Evolutionary conservation across 2,888 invertebrate species (phyloP).

Genomic region (Meliscaeva auricollis): DNA sequence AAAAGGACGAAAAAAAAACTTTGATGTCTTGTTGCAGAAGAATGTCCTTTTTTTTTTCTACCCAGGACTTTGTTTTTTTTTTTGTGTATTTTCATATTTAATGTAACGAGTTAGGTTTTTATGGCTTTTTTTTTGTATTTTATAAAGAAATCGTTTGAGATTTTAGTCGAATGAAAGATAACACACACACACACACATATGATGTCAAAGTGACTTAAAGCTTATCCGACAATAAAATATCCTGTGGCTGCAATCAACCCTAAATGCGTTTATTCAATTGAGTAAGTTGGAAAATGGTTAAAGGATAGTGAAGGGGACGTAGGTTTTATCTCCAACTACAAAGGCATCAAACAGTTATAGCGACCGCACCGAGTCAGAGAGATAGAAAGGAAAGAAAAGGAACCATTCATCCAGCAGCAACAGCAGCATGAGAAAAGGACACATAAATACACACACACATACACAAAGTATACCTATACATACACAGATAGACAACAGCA

Average conservation of each 20-base stretch:
- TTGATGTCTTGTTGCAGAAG: slow-evolving; percentile 18
- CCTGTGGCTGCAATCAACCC: slow-evolving; percentile 56
- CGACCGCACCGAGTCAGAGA: neutral
- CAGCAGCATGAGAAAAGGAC: no score
- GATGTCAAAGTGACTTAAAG: slow-evolving; percentile 32
- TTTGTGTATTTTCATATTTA: slow-evolving; percentile 15
- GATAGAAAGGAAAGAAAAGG: neutral
- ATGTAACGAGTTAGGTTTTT: slow-evolving; percentile 35
- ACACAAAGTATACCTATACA: no score
- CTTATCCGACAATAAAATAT: slow-evolving; percentile 44
- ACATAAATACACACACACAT: neutral
- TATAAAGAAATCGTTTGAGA: no score
- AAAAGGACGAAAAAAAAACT: slow-evolving; percentile 17
- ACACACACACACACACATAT: slow-evolving; percentile 9
- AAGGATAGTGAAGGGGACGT: neutral
- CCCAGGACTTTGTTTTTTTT: neutral
- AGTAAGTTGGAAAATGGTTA: neutral
- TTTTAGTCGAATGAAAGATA: neutral
- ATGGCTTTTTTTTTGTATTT: slow-evolving; percentile 3
- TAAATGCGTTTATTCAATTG: slow-evolving; percentile 60
- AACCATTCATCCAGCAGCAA: neutral
- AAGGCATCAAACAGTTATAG: neutral
- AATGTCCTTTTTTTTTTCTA: slow-evolving; percentile 41
- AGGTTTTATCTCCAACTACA: neutral
- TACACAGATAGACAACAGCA: neutral